phyloP scores from a whole-genome alignment of 2,113 vertebrate species.

The Callipepla californica region DNA sequence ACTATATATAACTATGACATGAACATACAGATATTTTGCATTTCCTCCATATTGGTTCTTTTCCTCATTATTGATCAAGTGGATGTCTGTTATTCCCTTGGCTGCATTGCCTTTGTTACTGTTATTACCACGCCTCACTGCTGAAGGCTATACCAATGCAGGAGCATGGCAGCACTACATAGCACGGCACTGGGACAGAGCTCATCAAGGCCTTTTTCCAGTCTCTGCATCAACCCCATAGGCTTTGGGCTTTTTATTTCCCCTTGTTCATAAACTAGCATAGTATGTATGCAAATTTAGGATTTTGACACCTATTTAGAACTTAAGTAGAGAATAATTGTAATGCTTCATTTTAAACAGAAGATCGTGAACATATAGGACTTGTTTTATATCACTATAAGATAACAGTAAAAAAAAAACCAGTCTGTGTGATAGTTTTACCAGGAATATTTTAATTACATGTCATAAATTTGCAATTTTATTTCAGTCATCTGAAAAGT shows the following conservation, averaged over 20 bases:
- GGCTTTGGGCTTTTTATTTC: background rate
- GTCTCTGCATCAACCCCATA: accelerated
- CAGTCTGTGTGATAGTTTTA: background rate
- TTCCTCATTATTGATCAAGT: background rate
- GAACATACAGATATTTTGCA: background rate
- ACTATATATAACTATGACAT: background rate
- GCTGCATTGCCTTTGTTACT: accelerated
- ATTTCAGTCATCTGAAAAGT: background rate
- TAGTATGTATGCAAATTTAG: background rate
- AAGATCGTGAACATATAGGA: background rate
- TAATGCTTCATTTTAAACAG: background rate
- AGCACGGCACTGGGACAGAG: accelerated
- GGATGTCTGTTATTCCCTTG: background rate
- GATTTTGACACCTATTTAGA: background rate
- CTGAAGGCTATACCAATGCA: background rate
- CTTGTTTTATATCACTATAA: background rate
- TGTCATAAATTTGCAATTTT: background rate
- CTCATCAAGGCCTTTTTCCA: background rate
- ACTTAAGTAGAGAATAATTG: background rate
- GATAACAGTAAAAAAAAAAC: background rate
- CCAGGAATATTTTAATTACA: constrained; percentile 34
- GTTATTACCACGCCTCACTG: background rate
- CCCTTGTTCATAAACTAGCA: background rate
- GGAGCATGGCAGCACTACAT: accelerated
- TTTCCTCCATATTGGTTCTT: background rate